Evolutionary conservation across 1,140 invertebrate genomes (phyloP), one percentile per base, ranked within the genome.

Genomic region (Stegodyphus dumicola): DNA sequence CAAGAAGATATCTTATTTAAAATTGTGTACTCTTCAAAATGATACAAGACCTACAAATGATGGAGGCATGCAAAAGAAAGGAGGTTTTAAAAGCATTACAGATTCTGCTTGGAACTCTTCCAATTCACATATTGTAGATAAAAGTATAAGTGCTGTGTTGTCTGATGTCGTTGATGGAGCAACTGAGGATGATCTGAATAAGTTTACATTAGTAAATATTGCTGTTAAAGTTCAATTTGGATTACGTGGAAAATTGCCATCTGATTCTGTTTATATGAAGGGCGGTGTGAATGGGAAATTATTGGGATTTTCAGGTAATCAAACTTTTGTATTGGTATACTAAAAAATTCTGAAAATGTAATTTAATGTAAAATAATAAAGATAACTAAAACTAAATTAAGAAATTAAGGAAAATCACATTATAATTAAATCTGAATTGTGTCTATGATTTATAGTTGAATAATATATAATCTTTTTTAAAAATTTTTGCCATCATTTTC

Each of bases 91-190:
- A 60, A 15, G 9, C 15, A 2, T 60, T 10, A 15, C 70, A n/a
- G 69, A 73, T 33, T 76, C 48, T 56, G 49, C 65, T 7, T 66
- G 66, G 6, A 79, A 53, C 64, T 87, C 71, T 67, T 83, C 86
- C 13, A 33, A 33, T 33, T 54, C 87, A 49, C 87, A 90, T 89
- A 18, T 85, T 77, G 85, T 88, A 17, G 87, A 85, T 80, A 69
- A 85, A 13, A 76, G 81, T 66, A 52, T 88, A 79, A 64, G 85
- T 60, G 79, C 85, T 71, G 67, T 88, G 33, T 73, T 88, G 13
- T 80, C 85, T 33, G 69, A 87, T 80, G 69, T 83, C n/a, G 78
- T 83, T 49, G 78, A 79, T 33, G 48, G 60, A 54, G 77, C 56
- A 53, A 65, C 54, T 13, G 56, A 77, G 33, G 74, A 70, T 7